Base-by-base conservation (phyloP, 1,140 invertebrate genomes). In the Eupeodes corollae region DNA sequence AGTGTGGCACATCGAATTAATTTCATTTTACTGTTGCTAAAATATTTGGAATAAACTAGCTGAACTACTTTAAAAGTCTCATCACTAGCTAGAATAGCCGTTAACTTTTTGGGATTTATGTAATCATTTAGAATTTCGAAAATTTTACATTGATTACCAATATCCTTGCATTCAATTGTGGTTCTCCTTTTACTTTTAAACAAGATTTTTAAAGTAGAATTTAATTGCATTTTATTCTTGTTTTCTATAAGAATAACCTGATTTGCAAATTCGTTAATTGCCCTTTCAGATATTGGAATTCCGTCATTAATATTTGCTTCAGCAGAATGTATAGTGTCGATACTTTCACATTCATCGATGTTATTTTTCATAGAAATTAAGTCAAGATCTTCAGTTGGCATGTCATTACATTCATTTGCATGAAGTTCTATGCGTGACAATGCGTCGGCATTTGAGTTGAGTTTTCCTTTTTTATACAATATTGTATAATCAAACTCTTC, bases 401-500 rank as follows among this genome's bases (percentile, higher is more conserved):
- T 34, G 10, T 34, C 13, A 34, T 9, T 34, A 13, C 30, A 6
- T 11, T 39, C 21, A 11, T 6, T 13, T 19, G 33, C n/a, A 10
- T 52, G 14, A 43, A 49, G 13, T 49, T 49, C 37, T 6, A 58
- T 52, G 44, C 44, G 15, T 42, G 41, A 46, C 31, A 68, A 42
- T 5, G 57, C 53, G 34, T 69, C 67, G 0, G 57, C 63, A 44
- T 65, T 66, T n/a, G 44, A 44, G 50, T 68, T 61, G 9, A 44
- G 9, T 47, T 47, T 57, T 33, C 69, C 69, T 33, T 54, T 15
- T 57, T 67, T 63, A 50, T 75, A 66, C 13, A 55, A 39, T 13
- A 75, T 65, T 48, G 71, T 38, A 30, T 50, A 60, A 18, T 64
- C 49, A 48, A 54, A 59, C 46, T 66, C 59, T 40, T 52, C 40